Conservation (phyloP, 1,140 invertebrate species). For the Cardiocondyla obscurior region DNA sequence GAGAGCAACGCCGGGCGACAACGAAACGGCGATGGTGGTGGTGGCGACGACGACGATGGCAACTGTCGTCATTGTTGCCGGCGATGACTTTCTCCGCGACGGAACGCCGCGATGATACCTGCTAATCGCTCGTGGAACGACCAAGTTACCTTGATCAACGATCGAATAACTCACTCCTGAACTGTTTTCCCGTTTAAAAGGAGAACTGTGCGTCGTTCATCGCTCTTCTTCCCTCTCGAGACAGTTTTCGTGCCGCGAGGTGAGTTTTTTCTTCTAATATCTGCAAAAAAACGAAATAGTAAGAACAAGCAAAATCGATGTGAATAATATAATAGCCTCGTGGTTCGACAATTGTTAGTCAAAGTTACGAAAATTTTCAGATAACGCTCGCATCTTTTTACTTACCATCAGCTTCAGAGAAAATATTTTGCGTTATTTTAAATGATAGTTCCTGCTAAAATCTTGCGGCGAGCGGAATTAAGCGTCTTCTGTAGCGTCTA, state of each 20-base stretch:
- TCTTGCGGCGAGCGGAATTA: too few species aligned
- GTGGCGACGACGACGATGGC: constrained; percentile 7
- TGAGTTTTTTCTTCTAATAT: neutral
- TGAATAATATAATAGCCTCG: neutral
- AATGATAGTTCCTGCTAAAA: too few species aligned
- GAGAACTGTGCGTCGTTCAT: neutral
- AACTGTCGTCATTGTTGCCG: constrained; percentile 47
- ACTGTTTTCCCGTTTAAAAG: neutral
- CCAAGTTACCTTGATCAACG: neutral
- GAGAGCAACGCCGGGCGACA: constrained; percentile 25
- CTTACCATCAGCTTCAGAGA: too few species aligned
- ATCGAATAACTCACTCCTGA: neutral
- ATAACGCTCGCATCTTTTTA: too few species aligned
- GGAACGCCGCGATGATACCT: constrained; percentile 35
- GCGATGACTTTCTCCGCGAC: constrained; percentile 63
- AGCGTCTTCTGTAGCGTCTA: too few species aligned
- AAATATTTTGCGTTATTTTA: too few species aligned
- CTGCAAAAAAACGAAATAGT: neutral
- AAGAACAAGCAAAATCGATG: neutral
- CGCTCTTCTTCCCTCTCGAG: neutral
- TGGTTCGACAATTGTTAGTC: neutral
- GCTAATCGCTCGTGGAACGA: constrained; percentile 46
- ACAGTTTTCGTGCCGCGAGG: neutral
- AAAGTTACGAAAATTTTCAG: neutral
- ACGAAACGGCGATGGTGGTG: neutral